Evolutionary conservation across 1,140 invertebrate species (phyloP).

Genomic region (Platyura marginata): DNA sequence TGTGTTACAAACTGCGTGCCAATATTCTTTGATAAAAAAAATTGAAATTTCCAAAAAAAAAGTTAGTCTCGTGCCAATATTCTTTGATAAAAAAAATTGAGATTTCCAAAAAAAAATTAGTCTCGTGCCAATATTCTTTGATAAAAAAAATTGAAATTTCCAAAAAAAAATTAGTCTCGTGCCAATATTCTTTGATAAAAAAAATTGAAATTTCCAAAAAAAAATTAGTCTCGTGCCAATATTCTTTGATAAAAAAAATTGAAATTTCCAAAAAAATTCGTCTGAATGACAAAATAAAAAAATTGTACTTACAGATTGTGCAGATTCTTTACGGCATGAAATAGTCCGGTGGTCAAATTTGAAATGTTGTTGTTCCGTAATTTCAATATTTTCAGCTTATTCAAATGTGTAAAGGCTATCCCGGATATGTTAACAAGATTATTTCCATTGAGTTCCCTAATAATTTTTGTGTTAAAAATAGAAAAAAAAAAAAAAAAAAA

Average conservation of each 20-base stretch:
- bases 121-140: no score
- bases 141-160: not conserved
- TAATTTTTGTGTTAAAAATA: not conserved
- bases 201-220: not conserved
- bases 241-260: slow-evolving; percentile 3
- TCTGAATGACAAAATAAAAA: not conserved
- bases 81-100: no score
- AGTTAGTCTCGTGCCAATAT: no score
- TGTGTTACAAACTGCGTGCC: no score
- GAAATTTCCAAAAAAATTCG: no score
- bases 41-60: no score
- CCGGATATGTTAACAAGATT: slow-evolving; percentile 45
- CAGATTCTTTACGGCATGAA: not conserved
- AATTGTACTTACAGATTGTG: slow-evolving; percentile 5
- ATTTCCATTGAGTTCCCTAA: slow-evolving; percentile 58
- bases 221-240: not conserved
- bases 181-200: no score
- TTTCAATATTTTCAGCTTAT: slow-evolving; percentile 51
- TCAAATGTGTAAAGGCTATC: slow-evolving; percentile 50
- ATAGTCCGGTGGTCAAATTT: not conserved
- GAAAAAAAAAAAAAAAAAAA: not conserved
- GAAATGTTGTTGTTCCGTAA: slow-evolving; percentile 12
- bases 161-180: not conserved
- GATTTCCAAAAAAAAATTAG: no score
- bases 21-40: no score